A percentile compares a stretch with the other conserved stretches of the same genome.
phyloP scores from a whole-genome alignment of 2,888 invertebrate genomes.

The Caenorhabditis uteleia region DNA sequence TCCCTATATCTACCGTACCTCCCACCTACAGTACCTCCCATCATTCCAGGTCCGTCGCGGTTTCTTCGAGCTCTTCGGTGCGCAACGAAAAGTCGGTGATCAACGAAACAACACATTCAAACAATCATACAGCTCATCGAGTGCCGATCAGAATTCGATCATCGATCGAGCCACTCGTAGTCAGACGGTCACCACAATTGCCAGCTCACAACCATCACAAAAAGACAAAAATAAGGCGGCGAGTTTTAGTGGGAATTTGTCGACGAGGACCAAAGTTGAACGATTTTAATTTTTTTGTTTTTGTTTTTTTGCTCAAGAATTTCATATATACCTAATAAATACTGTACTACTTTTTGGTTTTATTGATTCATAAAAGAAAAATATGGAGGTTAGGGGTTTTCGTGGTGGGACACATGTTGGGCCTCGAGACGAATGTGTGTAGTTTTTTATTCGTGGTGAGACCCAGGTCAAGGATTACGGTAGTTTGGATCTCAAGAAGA shows the following conservation, averaged over 20 bases:
- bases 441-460: no score
- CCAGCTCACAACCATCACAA: slow-evolving; percentile 32
- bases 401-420: no score
- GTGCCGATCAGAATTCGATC: slow-evolving; percentile 27
- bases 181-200: slow-evolving; percentile 43
- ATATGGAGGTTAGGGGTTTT: no score
- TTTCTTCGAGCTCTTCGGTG: slow-evolving; percentile 33
- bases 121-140: slow-evolving; percentile 23
- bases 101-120: slow-evolving; percentile 16
- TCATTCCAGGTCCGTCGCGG: slow-evolving; percentile 39
- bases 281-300: slow-evolving; percentile 16
- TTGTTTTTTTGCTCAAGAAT: no score
- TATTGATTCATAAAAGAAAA: no score
- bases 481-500: no score
- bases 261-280: slow-evolving; percentile 17
- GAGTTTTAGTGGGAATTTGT: slow-evolving; percentile 22
- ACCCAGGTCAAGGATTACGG: no score
- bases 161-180: slow-evolving; percentile 36
- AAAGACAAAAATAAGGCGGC: slow-evolving; percentile 21
- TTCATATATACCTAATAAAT: no score
- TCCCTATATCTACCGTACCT: no score
- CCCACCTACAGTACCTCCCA: no score
- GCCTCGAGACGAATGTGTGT: no score
- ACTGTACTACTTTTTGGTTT: no score
- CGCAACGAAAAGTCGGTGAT: slow-evolving; percentile 26